Evolutionary conservation across 2,888 invertebrate genomes (phyloP).

Genomic region (Imbricaverruca yamaguchii): DNA sequence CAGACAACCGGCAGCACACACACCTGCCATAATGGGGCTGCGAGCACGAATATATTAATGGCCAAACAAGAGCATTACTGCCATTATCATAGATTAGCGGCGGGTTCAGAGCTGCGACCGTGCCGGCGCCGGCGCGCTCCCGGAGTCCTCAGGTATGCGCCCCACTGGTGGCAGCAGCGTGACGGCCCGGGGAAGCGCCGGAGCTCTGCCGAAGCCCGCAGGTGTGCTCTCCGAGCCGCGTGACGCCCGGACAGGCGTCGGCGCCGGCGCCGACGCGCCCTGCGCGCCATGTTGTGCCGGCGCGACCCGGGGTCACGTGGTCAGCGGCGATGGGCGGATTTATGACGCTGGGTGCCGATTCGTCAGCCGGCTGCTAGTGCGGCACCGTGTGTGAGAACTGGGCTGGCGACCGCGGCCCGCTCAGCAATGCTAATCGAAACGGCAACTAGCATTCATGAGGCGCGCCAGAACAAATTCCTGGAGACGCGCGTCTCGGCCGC

Average conservation of each 20-base stretch:
- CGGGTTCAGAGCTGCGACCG: not conserved
- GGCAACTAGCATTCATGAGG: conserved; percentile 21
- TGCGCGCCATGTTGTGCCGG: not conserved
- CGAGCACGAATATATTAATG: not conserved
- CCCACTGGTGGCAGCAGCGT: too few relatives aligned
- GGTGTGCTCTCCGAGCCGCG: too few relatives aligned
- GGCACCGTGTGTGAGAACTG: not conserved
- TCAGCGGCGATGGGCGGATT: not conserved
- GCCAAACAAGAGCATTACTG: conserved; percentile 6
- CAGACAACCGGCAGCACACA: not conserved
- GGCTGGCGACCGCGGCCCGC: not conserved
- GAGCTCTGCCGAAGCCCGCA: not conserved
- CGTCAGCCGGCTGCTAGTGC: not conserved
- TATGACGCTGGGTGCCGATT: not conserved
- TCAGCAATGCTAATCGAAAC: conserved; percentile 1
- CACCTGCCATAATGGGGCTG: too few relatives aligned
- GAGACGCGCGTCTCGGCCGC: not conserved
- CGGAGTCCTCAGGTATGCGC: too few relatives aligned
- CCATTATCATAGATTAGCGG: conserved; percentile 11
- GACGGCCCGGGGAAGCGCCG: not conserved
- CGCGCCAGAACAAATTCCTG: conserved; percentile 11
- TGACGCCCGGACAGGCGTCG: not conserved
- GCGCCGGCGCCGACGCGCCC: not conserved
- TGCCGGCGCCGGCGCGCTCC: not conserved
- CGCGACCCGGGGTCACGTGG: not conserved